phyloP scores from a whole-genome alignment of 2,888 invertebrate genomes.

The Cryptocheilus praepositus region DNA sequence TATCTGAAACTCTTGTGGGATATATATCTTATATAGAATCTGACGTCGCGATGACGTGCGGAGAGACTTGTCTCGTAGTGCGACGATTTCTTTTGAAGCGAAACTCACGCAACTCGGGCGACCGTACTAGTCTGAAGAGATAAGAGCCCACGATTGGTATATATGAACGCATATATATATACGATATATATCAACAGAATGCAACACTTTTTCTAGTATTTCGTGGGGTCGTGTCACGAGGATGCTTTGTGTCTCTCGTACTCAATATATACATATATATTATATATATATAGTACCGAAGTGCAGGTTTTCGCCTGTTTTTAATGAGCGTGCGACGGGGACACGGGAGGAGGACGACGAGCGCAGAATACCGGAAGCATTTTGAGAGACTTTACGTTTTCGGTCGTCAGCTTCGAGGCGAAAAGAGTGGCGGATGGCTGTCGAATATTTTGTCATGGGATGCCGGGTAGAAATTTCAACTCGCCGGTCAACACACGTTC shows the following conservation, averaged over 20 bases:
- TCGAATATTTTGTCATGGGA: too few species aligned
- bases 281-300: slow-evolving; percentile 3
- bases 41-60: background rate
- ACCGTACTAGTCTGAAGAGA: slow-evolving; percentile 45
- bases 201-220: slow-evolving; percentile 60
- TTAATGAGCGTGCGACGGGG: slow-evolving; percentile 9
- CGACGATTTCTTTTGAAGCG: slow-evolving; percentile 23
- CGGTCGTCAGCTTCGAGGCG: too few species aligned
- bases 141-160: slow-evolving; percentile 1
- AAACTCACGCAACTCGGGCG: slow-evolving; percentile 28
- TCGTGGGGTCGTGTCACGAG: slow-evolving; percentile 2
- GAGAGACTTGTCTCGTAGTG: slow-evolving; percentile 14
- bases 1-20: slow-evolving; percentile 29
- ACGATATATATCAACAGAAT: slow-evolving; percentile 60
- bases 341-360: too few species aligned
- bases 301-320: slow-evolving; percentile 19
- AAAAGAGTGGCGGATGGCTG: too few species aligned
- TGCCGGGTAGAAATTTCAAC: too few species aligned
- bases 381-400: too few species aligned
- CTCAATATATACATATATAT: too few species aligned
- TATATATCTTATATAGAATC: slow-evolving; percentile 19
- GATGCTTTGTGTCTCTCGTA: slow-evolving; percentile 1
- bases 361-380: too few species aligned
- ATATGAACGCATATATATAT: slow-evolving; percentile 24
- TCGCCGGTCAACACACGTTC: background rate